Conservation (phyloP, 2,797 vertebrate species). For the Distichodus sexfasciatus region DNA sequence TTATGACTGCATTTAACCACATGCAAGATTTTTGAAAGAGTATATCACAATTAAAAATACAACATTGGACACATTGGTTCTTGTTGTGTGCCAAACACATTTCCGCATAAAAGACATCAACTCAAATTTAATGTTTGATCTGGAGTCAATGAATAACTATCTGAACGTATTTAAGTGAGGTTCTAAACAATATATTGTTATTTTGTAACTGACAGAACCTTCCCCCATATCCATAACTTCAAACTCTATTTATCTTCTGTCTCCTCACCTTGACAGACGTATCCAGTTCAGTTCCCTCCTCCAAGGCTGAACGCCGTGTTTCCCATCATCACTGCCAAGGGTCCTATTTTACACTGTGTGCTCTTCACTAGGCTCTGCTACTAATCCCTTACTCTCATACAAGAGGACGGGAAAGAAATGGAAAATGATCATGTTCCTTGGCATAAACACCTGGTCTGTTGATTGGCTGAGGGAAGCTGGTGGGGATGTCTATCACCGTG, state of each 20-base stretch:
- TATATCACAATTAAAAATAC: not conserved
- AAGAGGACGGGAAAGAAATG: slow-evolving; percentile 45
- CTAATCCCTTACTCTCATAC: slow-evolving; percentile 48
- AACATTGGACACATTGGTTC: not conserved
- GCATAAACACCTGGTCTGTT: slow-evolving; percentile 53
- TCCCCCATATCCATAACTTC: not conserved
- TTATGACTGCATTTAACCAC: not conserved
- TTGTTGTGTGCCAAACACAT: not conserved
- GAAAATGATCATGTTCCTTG: slow-evolving; percentile 57
- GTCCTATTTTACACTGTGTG: slow-evolving; percentile 36
- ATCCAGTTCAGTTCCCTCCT: slow-evolving; percentile 31
- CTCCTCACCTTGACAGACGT: slow-evolving; percentile 41
- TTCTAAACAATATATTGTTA: not conserved
- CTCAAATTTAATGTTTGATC: too few species aligned
- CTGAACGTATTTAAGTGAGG: not conserved
- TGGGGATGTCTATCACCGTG: slow-evolving; percentile 58
- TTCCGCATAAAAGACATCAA: not conserved
- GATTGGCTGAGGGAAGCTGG: slow-evolving; percentile 39
- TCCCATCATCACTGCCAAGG: slow-evolving; percentile 43
- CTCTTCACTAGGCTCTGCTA: slow-evolving; percentile 37
- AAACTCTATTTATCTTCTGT: slow-evolving; percentile 6
- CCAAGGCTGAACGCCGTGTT: slow-evolving; percentile 20
- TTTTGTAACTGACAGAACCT: not conserved
- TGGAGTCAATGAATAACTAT: too few species aligned
- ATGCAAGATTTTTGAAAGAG: not conserved